phyloP scores from a whole-genome alignment of 2,888 invertebrate genomes.

The Andrena haemorrhoa region DNA sequence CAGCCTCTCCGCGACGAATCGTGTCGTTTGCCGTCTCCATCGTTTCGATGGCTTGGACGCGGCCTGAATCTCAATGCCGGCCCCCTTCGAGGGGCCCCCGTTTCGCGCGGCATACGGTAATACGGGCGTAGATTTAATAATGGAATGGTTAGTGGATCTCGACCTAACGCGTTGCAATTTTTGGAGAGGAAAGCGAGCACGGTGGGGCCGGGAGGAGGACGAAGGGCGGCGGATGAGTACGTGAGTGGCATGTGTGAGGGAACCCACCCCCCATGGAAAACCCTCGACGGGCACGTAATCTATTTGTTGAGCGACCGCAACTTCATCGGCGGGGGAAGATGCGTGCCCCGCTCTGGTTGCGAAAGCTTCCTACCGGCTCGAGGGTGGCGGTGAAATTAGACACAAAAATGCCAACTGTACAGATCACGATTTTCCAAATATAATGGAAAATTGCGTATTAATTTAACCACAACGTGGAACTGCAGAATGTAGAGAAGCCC shows the following conservation, averaged over 20 bases:
- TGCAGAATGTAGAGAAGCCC: too few species aligned
- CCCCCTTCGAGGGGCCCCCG: slow-evolving; percentile 36
- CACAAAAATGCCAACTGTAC: too few species aligned
- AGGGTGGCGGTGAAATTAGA: neutral
- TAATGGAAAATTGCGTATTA: too few species aligned
- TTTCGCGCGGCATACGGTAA: slow-evolving; percentile 65
- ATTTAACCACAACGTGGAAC: too few species aligned
- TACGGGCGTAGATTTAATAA: slow-evolving; percentile 84
- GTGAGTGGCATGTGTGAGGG: slow-evolving; percentile 83
- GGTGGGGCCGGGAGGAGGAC: slow-evolving; percentile 51
- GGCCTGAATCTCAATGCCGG: slow-evolving; percentile 77
- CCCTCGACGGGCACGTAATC: slow-evolving; percentile 83
- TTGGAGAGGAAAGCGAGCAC: slow-evolving; percentile 70
- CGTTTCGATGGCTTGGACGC: slow-evolving; percentile 77
- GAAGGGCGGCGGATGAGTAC: slow-evolving; percentile 81
- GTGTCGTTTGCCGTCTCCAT: slow-evolving; percentile 50
- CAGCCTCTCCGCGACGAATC: slow-evolving; percentile 42
- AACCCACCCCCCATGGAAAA: slow-evolving; percentile 64
- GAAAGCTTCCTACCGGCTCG: neutral
- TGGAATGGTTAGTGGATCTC: slow-evolving; percentile 83
- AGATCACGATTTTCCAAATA: too few species aligned
- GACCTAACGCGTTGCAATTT: slow-evolving; percentile 83
- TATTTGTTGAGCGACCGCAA: slow-evolving; percentile 84
- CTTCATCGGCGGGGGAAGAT: slow-evolving; percentile 50
- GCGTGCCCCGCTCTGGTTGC: slow-evolving; percentile 10